Base-by-base conservation (phyloP, 2,888 invertebrate species). In the Rotaria macrura region DNA sequence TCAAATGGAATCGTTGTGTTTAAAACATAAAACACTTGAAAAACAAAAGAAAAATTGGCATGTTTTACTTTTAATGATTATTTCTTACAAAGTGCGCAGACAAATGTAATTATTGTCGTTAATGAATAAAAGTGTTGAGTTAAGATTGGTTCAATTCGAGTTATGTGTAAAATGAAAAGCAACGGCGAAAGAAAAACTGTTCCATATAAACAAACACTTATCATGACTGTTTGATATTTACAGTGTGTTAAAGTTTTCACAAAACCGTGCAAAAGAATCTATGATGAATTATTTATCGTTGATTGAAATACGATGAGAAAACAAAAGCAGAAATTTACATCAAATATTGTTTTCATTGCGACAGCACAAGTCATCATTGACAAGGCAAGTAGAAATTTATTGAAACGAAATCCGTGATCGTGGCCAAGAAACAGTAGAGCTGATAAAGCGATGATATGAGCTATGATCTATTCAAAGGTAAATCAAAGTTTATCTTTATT, bases 161-260 rank as follows among this genome's bases (percentile, higher is more conserved):
- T 43, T 43, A 43, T 23, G 43, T 79, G 79, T 14, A 79, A 43
- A 38, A 79, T 2, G 25, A 79, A 40, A 40, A 34, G 10, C 25
- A 79, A 40, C 43, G 79, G 79, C 79, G 43, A 79, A 43, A 79
- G 43, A 25, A 43, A 12, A 43, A 23, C 25, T 79, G 79, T 79
- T 10, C 79, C 43, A 79, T 10, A 79, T 40, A 79, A n/a, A 79
- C 79, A 79, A 12, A 79, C 43, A 79, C n/a, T 79, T 14, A 79
- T 79, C 43, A 79, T 79, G 3, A 79, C 40, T 79, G n/a, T 79
- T n/a, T 25, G 40, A n/a, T n/a, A 79, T 79, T 79, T 79, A n/a
- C 25, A 10, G n/a, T 38, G 25, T n/a, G 38, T 79, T 25, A 79
- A 79, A 79, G 43, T 38, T 25, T 79, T 79, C 25, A 79, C 20